Percentiles rank a stretch among this genome's conserved stretches.
These are phyloP conservation scores for Gobio occitaniae DNA, from an alignment of 2,797 vertebrate species.

Conservation along the genomic window DNA sequence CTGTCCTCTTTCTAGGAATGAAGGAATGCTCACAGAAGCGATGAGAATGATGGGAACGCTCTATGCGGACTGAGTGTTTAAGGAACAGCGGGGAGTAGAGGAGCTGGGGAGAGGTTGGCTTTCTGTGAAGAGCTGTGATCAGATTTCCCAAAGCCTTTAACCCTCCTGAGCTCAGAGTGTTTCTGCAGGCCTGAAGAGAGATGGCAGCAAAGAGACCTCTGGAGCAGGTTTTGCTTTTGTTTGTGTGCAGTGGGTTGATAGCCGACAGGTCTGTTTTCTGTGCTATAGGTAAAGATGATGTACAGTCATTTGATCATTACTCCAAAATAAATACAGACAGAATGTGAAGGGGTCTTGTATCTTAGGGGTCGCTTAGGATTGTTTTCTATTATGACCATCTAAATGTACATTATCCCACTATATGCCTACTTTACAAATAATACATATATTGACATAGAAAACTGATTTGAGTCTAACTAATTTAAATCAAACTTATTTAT, in stretches of 20 bases:
- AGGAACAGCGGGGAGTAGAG: background rate
- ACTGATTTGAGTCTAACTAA: background rate
- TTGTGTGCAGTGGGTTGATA: background rate
- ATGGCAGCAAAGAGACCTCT: background rate
- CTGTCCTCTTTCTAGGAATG: constrained; percentile 12
- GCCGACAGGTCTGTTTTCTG: background rate
- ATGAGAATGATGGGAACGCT: background rate
- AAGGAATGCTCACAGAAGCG: background rate
- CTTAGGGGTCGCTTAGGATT: background rate
- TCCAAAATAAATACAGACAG: background rate
- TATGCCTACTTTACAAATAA: background rate
- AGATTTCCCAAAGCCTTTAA: constrained; percentile 34
- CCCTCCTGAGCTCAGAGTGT: background rate
- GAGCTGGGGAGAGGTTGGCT: background rate
- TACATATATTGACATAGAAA: background rate
- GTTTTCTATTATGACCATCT: background rate
- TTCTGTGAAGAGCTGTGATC: constrained; percentile 19
- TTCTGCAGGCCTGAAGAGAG: constrained; percentile 8
- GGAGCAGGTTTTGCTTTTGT: background rate
- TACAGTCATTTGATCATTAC: background rate
- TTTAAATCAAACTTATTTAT: background rate
- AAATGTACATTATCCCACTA: background rate
- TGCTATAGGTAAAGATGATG: background rate
- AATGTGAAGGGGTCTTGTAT: background rate
- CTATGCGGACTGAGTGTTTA: background rate